phyloP scores from a whole-genome alignment of 2,113 vertebrate genomes.

The Psettodes erumei region DNA sequence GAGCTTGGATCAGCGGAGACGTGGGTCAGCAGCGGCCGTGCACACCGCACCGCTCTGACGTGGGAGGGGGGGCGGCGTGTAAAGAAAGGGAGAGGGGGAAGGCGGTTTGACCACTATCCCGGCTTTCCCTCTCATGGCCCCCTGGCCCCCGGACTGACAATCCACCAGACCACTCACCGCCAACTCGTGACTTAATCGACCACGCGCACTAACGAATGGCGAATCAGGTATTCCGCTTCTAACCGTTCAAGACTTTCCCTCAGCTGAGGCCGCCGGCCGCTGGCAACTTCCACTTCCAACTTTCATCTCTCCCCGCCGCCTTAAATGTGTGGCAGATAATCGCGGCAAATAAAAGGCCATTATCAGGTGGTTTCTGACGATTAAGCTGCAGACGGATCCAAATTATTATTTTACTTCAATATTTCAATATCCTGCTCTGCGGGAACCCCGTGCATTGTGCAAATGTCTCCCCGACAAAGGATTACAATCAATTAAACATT shows the following conservation, averaged over 20 bases:
- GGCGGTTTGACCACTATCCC: constrained; percentile 77
- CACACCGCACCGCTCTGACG: constrained; percentile 85
- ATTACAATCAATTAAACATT: constrained; percentile 98
- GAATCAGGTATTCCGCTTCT: constrained; percentile 51
- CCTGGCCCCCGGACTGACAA: constrained; percentile 79
- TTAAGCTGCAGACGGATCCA: constrained; percentile 65
- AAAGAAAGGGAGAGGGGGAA: constrained; percentile 92
- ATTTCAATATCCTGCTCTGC: constrained; percentile 71
- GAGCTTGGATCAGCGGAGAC: constrained; percentile 92
- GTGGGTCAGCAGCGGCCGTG: constrained; percentile 89
- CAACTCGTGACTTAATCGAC: constrained; percentile 78
- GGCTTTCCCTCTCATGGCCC: constrained; percentile 60
- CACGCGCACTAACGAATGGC: constrained; percentile 58
- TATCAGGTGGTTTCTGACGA: constrained; percentile 68
- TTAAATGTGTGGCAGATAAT: constrained; percentile 60
- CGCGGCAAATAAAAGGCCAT: constrained; percentile 57
- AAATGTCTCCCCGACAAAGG: constrained; percentile 83
- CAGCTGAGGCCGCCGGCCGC: constrained; percentile 15
- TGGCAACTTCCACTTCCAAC: constrained; percentile 50
- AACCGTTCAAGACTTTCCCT: constrained; percentile 49
- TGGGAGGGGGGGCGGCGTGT: constrained; percentile 94
- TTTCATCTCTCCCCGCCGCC: constrained; percentile 36
- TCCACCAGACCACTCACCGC: constrained; percentile 83
- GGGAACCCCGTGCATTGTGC: constrained; percentile 71
- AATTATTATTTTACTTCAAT: constrained; percentile 73